phyloP scores from a whole-genome alignment of 2,888 invertebrate genomes.

The Drosophila nr. perissopoda region DNA sequence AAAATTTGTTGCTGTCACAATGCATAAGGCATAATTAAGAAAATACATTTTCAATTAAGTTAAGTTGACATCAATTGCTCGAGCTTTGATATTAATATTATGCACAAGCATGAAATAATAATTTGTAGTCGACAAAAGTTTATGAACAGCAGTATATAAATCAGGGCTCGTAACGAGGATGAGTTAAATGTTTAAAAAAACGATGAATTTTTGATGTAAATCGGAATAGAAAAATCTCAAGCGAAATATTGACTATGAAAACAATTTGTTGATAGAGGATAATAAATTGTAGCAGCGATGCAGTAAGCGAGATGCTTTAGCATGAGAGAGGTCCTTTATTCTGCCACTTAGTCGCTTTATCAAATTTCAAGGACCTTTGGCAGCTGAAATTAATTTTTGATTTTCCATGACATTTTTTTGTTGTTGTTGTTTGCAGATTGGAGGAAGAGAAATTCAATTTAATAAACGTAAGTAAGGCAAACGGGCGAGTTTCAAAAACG shows the following conservation, averaged over 20 bases:
- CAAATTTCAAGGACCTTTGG: neutral
- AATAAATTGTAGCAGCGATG: neutral
- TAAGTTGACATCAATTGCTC: neutral
- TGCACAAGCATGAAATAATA: neutral
- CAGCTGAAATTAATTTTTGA: neutral
- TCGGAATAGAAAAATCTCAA: neutral
- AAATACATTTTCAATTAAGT: neutral
- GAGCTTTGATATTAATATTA: neutral
- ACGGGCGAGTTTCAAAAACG: no score
- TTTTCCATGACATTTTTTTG: neutral
- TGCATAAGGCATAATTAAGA: neutral
- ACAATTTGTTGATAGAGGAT: neutral
- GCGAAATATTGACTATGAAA: neutral
- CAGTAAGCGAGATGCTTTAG: neutral
- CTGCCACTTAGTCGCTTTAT: neutral
- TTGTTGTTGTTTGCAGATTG: slow-evolving; percentile 87
- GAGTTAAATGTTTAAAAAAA: neutral
- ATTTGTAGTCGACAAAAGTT: neutral
- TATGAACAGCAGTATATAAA: neutral
- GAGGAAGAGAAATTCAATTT: slow-evolving; percentile 93
- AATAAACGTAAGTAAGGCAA: slow-evolving; percentile 92
- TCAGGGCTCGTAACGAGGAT: neutral
- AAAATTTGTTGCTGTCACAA: neutral
- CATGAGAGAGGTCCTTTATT: neutral
- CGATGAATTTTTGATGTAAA: neutral